Evolutionary conservation across 53 echinoderm and acorn worm genomes (phyloP).

Genomic region (Crossaster papposus): DNA sequence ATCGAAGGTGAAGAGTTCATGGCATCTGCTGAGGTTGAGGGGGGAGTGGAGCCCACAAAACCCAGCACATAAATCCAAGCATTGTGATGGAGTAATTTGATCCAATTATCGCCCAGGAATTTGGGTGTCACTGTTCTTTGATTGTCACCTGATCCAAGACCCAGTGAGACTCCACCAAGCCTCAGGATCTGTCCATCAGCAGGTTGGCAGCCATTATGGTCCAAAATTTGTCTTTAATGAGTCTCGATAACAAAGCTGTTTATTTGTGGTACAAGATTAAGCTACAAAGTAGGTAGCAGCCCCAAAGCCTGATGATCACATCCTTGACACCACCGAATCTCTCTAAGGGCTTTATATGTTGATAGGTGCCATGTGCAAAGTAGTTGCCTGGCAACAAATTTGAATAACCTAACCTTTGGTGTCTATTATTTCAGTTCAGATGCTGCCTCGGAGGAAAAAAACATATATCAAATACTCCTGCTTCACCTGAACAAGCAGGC

Average conservation of each 20-base stretch:
- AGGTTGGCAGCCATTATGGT: neutral
- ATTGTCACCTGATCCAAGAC: constrained; percentile 27
- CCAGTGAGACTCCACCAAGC: neutral
- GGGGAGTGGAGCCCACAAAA: neutral
- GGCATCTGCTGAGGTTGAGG: neutral
- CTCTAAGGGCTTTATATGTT: neutral
- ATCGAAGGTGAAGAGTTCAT: neutral
- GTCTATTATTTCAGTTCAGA: neutral
- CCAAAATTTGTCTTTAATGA: neutral
- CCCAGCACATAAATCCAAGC: neutral
- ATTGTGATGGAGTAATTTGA: constrained; percentile 6
- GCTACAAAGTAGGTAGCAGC: neutral
- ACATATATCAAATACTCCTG: constrained; percentile 8
- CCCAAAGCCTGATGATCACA: neutral
- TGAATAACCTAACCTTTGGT: neutral
- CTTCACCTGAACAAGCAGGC: neutral
- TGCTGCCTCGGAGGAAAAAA: constrained; percentile 9
- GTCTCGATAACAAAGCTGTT: constrained; percentile 23
- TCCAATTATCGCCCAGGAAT: neutral
- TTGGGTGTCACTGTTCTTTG: neutral
- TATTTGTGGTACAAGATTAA: neutral
- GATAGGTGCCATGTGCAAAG: neutral
- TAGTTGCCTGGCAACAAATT: neutral
- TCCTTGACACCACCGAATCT: neutral
- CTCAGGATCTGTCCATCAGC: neutral